A percentile compares a stretch with the other conserved stretches of the same genome.
Evolutionary conservation across 2,888 invertebrate genomes (phyloP).

Genomic region (Diplolepis rosae): DNA sequence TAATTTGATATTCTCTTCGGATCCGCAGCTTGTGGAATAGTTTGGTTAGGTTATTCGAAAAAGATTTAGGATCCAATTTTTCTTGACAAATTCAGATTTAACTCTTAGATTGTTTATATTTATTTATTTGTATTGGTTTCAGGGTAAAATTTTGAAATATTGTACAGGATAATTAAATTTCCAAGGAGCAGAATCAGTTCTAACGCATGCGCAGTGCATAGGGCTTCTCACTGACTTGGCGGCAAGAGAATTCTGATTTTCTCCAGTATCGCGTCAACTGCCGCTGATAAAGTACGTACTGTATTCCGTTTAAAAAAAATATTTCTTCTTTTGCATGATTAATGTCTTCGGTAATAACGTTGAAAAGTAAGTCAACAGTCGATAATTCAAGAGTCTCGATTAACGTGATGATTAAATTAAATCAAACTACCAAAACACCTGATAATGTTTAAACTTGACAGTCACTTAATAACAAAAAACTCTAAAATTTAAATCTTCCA

Average conservation of each 20-base stretch:
- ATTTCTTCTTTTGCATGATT: constrained; percentile 23
- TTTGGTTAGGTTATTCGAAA: too few species aligned
- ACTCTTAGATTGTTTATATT: too few species aligned
- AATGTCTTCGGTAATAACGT: constrained; percentile 11
- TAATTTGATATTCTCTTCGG: too few species aligned
- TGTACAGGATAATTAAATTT: too few species aligned
- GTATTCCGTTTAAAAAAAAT: constrained; percentile 19
- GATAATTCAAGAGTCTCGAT: background rate
- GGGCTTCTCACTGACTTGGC: constrained; percentile 60
- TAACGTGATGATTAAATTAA: constrained; percentile 6
- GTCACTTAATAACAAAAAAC: background rate
- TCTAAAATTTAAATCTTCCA: background rate
- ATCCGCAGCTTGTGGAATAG: too few species aligned
- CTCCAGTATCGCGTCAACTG: constrained; percentile 69
- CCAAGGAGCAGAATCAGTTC: too few species aligned
- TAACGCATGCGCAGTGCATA: too few species aligned
- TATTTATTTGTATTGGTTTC: too few species aligned
- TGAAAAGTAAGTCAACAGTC: constrained; percentile 32
- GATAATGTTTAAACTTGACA: background rate
- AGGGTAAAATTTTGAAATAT: too few species aligned
- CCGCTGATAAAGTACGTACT: constrained; percentile 61
- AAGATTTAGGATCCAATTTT: too few species aligned
- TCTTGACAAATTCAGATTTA: too few species aligned
- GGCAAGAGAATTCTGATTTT: constrained; percentile 60
- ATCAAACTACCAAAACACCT: background rate